These are phyloP conservation scores for Heterotilapia buettikoferi DNA, from an alignment of 2,113 vertebrate species.

Conservation along the genomic window DNA sequence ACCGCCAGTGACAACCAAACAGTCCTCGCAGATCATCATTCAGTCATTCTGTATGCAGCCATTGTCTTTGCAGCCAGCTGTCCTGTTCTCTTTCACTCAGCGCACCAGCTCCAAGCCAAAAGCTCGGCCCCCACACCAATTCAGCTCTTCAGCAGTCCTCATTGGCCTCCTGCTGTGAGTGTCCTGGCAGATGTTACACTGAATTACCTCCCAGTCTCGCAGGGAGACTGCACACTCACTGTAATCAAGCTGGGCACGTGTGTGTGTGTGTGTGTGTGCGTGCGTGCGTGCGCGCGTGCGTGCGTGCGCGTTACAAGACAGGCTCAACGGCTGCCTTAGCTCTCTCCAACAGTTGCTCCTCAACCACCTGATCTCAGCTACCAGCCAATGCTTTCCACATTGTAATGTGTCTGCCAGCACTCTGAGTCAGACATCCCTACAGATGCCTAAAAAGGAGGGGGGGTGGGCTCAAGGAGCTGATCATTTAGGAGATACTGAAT, in stretches of 20 bases:
- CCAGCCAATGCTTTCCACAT: conserved; percentile 17
- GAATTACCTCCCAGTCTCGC: conserved; percentile 38
- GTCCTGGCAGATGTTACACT: conserved; percentile 55
- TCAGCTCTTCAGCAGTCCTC: background rate
- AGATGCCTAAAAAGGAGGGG: background rate
- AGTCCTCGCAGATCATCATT: background rate
- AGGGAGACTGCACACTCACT: conserved; percentile 32
- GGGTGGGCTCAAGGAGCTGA: background rate
- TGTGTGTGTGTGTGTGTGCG: background rate
- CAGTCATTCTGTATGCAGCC: background rate
- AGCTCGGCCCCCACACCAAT: background rate
- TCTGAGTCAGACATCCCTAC: conserved; percentile 35
- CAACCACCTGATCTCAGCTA: conserved; percentile 39
- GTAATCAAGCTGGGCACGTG: conserved; percentile 34
- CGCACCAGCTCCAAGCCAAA: background rate
- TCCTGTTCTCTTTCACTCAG: conserved; percentile 15
- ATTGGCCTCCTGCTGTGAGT: conserved; percentile 22
- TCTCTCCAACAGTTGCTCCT: conserved; percentile 42
- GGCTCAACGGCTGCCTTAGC: background rate
- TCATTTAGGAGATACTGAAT: background rate
- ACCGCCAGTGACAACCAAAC: background rate
- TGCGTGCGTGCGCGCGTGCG: accelerated
- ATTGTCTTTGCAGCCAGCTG: conserved; percentile 18
- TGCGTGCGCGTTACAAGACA: background rate
- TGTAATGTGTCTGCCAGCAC: conserved; percentile 7